Evolutionary conservation across 2,888 invertebrate species (phyloP), one percentile per base, ranked within the genome.

Genomic region (Helobdella robusta): DNA sequence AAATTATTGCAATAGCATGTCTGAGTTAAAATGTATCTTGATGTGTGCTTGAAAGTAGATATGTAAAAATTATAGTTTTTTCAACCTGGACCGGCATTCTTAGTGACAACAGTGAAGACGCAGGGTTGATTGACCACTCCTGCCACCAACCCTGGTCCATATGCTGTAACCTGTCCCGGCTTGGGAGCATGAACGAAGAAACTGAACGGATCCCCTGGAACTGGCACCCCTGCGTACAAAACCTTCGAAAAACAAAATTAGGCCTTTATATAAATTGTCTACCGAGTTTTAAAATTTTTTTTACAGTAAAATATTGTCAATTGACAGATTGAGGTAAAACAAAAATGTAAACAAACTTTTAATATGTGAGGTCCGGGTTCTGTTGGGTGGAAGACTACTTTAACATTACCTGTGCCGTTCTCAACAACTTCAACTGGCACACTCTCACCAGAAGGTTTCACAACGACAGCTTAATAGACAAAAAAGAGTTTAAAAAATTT

Each of bases 61-160:
- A n/a, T n/a, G n/a, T n/a, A n/a, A n/a, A n/a, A n/a, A n/a, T n/a
- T n/a, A n/a, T n/a, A n/a, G n/a, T n/a, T n/a, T n/a, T n/a, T n/a
- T 25, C 68, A 64, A 88, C 89, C 82, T 92, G 89, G 35, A 8
- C 67, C 67, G n/a, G 67, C 64, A 50, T 67, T 64, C 56, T 67
- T 67, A 34, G 67, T 67, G 64, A 65, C 48, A 11, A 67, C 67
- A 32, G 59, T 67, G 54, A 67, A 67, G 64, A 58, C 48, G n/a
- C 64, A 65, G 1, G 64, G 50, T n/a, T 64, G 64, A 20, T 58
- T 58, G 34, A 59, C 64, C 3, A 30, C 44, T 52, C 67, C 67
- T 30, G 63, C 48, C 5, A 64, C 56, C 36, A 67, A 58, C 18
- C 67, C 67, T 23, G 67, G 67, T 44, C 67, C 67, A 59, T 40